These are phyloP conservation scores for Notechis scutatus DNA, from an alignment of 2,113 vertebrate genomes.

Conservation along the genomic window DNA sequence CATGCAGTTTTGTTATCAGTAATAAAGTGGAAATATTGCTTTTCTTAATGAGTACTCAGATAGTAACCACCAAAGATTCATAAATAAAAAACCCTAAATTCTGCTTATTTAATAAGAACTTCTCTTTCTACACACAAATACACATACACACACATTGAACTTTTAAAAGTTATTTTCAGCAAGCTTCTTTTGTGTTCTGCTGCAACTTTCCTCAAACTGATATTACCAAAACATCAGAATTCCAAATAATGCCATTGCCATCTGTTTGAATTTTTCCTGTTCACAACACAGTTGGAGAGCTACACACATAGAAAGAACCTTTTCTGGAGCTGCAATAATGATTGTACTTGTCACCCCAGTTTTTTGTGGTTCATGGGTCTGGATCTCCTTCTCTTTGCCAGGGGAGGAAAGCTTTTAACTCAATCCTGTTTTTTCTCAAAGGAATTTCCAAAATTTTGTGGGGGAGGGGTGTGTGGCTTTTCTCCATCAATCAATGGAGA, in stretches of 20 bases:
- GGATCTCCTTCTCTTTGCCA: background rate
- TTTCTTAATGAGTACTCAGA: background rate
- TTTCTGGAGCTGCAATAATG: background rate
- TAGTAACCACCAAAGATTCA: constrained; percentile 10
- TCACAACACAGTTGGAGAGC: background rate
- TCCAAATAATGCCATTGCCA: background rate
- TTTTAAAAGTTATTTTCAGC: background rate
- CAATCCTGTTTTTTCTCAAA: background rate
- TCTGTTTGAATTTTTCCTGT: background rate
- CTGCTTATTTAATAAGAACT: constrained; percentile 8
- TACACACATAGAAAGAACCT: background rate
- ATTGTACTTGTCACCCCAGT: background rate
- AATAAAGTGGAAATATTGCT: background rate
- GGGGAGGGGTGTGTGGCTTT: background rate
- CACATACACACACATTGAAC: background rate
- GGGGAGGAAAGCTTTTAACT: background rate
- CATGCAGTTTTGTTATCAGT: background rate
- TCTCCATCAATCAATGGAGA: background rate
- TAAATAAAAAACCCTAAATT: background rate
- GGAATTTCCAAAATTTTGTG: background rate
- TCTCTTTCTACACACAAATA: background rate
- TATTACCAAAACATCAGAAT: background rate
- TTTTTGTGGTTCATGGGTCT: background rate
- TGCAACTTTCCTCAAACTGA: background rate
- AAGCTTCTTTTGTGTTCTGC: constrained; percentile 1